phyloP scores from a whole-genome alignment of 2,888 invertebrate genomes.

The Orchesella flavescens region DNA sequence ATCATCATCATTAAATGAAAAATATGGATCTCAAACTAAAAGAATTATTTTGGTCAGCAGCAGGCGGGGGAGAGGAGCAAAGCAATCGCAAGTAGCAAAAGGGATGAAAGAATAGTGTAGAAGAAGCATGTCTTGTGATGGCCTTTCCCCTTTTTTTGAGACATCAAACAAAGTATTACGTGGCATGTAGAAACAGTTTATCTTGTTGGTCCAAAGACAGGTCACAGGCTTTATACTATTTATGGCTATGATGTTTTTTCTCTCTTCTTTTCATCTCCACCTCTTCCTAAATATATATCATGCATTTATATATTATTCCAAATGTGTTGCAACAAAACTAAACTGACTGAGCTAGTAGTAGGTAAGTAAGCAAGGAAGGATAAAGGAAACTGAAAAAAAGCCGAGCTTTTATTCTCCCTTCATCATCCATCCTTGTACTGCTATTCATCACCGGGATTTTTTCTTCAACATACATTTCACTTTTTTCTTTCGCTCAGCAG shows the following conservation, averaged over 20 bases:
- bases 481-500: too few relatives aligned
- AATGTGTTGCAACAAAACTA: neutral
- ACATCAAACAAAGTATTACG: constrained; percentile 1
- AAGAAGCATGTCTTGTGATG: neutral
- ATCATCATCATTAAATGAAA: neutral
- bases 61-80: neutral
- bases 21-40: too few relatives aligned
- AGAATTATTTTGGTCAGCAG: neutral
- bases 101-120: constrained; percentile 48
- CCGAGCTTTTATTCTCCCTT: constrained; percentile 11
- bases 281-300: neutral
- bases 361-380: neutral
- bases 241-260: constrained; percentile 18
- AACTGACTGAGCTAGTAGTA: too few relatives aligned
- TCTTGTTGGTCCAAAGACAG: constrained; percentile 65
- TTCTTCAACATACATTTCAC: constrained; percentile 1
- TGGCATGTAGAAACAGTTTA: constrained; percentile 49
- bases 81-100: constrained; percentile 7
- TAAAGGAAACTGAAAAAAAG: neutral
- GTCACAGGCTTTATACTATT: constrained; percentile 49
- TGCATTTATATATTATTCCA: neutral
- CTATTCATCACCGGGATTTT: constrained; percentile 32
- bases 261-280: constrained; percentile 5
- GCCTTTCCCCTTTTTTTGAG: constrained; percentile 5
- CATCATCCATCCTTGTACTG: constrained; percentile 14